Percentiles rank a stretch among this genome's conserved stretches.
These are phyloP conservation scores for Crotalus tigris DNA, from an alignment of 2,113 vertebrate species.

Conservation along the genomic window DNA sequence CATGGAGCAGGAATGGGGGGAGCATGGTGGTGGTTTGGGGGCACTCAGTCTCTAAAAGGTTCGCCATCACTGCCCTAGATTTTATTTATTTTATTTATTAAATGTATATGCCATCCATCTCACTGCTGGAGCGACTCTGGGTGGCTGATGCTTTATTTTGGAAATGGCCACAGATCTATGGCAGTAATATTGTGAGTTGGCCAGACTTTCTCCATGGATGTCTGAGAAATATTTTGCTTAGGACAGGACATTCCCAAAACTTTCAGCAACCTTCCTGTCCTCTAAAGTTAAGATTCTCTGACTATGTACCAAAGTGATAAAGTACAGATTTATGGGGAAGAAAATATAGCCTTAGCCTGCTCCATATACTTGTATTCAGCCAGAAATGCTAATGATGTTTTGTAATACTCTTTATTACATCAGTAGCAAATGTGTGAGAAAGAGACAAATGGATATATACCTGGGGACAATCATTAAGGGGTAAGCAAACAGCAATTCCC, in stretches of 20 bases:
- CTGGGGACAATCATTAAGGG: not conserved
- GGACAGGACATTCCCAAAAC: not conserved
- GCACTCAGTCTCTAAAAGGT: too few relatives aligned
- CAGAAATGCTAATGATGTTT: not conserved
- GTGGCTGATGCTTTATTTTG: not conserved
- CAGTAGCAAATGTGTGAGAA: not conserved
- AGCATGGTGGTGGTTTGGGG: too few relatives aligned
- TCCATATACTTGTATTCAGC: not conserved
- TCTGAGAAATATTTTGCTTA: not conserved
- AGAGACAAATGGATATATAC: not conserved
- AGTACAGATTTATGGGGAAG: not conserved
- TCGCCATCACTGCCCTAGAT: not conserved
- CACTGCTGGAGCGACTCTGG: not conserved
- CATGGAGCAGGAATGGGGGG: too few relatives aligned
- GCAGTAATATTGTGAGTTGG: not conserved
- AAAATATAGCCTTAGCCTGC: not conserved
- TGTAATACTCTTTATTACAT: constrained; percentile 18
- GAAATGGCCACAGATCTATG: not conserved
- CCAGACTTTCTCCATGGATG: not conserved
- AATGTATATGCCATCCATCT: not conserved
- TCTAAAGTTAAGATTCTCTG: not conserved
- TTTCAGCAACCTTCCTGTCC: not conserved
- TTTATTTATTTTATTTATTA: not conserved
- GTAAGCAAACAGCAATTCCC: not conserved
- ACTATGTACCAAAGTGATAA: not conserved